phyloP scores from a whole-genome alignment of 2,888 invertebrate species.

The Spisula subtruncata region DNA sequence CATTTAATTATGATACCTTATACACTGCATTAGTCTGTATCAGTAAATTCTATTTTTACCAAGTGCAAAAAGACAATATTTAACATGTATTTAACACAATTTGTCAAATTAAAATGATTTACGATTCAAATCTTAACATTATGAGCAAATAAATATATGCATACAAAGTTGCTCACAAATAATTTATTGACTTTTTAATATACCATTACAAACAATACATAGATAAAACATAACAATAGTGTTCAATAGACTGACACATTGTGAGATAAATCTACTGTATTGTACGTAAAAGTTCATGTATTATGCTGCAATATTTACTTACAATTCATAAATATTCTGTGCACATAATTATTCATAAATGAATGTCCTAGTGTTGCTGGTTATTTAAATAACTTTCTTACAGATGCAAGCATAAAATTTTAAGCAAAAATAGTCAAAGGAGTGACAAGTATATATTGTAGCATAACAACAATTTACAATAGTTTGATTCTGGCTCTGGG shows the following conservation, averaged over 20 bases:
- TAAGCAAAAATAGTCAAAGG: too few relatives aligned
- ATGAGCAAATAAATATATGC: not conserved
- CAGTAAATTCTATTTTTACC: not conserved
- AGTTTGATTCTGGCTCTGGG: not conserved
- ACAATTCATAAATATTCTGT: too few relatives aligned
- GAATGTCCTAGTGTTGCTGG: too few relatives aligned
- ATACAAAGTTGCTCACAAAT: not conserved
- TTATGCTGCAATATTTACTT: not conserved
- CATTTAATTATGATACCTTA: not conserved
- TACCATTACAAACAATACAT: not conserved
- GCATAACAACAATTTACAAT: not conserved
- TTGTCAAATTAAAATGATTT: not conserved
- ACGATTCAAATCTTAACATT: not conserved
- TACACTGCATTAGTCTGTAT: not conserved
- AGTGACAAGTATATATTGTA: too few relatives aligned
- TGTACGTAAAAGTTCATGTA: not conserved
- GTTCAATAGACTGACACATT: not conserved
- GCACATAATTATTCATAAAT: too few relatives aligned
- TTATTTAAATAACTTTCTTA: too few relatives aligned
- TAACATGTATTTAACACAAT: constrained; percentile 8
- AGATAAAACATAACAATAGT: not conserved
- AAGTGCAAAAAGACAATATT: constrained; percentile 24
- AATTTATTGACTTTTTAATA: not conserved
- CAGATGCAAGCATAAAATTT: too few relatives aligned
- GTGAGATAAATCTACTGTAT: not conserved